phyloP scores from a whole-genome alignment of 2,797 vertebrate species.

The Chaunax sp. region DNA sequence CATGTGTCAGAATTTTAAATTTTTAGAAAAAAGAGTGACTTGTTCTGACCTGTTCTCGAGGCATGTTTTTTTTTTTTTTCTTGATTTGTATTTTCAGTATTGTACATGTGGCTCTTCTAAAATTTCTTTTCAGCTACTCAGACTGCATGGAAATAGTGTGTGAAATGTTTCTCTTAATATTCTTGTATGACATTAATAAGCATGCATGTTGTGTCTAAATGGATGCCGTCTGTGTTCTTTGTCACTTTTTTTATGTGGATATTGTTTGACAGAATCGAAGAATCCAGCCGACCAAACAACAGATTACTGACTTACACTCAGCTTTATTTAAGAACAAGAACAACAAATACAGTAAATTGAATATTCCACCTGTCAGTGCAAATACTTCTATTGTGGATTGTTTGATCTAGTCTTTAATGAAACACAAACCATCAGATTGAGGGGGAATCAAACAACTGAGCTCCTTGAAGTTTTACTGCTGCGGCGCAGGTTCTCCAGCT shows the following conservation, averaged over 20 bases:
- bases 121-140: slow-evolving; percentile 4
- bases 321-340: slow-evolving; percentile 45
- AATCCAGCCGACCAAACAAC: neutral
- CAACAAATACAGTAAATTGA: slow-evolving; percentile 4
- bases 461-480: slow-evolving; percentile 53
- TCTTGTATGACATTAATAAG: slow-evolving; percentile 16
- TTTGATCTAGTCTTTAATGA: too few relatives aligned
- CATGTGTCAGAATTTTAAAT: slow-evolving; percentile 56
- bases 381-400: too few relatives aligned
- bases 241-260: neutral
- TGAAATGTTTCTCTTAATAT: neutral
- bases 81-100: too few relatives aligned
- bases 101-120: slow-evolving; percentile 19
- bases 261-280: too few relatives aligned
- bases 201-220: slow-evolving; percentile 35
- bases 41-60: slow-evolving; percentile 37
- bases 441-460: too few relatives aligned
- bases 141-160: slow-evolving; percentile 8
- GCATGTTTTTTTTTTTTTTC: slow-evolving; percentile 51
- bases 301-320: neutral
- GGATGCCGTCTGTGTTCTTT: slow-evolving; percentile 5
- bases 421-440: too few relatives aligned
- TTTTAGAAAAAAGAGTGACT: slow-evolving; percentile 41
- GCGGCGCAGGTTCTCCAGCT: slow-evolving; percentile 80
- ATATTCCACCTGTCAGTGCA: too few relatives aligned